Percentiles rank a stretch among this genome's conserved stretches.
Evolutionary conservation across 1,140 invertebrate genomes (phyloP).

Genomic region (Medauroidea extradentata): DNA sequence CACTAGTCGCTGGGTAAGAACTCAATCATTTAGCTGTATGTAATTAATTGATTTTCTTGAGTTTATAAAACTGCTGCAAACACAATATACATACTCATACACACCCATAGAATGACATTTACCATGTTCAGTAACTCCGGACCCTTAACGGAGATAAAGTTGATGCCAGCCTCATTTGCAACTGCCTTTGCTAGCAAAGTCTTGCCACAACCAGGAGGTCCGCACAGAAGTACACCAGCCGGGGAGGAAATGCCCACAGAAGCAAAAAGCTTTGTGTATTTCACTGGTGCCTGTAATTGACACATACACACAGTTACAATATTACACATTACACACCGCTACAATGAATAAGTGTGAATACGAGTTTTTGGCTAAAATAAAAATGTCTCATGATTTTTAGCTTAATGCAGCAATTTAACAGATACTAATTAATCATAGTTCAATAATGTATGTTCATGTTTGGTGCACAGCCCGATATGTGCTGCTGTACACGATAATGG

Average conservation of each 20-base stretch:
- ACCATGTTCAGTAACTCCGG: constrained; percentile 96
- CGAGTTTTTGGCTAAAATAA: too few relatives aligned
- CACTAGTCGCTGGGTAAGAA: too few relatives aligned
- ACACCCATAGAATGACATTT: constrained; percentile 19
- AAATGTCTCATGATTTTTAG: too few relatives aligned
- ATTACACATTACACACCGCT: too few relatives aligned
- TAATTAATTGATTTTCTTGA: background rate
- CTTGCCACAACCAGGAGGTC: constrained; percentile 93
- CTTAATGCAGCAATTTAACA: too few relatives aligned
- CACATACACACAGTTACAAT: background rate
- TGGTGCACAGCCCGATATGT: too few relatives aligned
- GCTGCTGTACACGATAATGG: too few relatives aligned
- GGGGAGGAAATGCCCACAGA: constrained; percentile 71
- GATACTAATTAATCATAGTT: too few relatives aligned
- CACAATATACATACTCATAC: too few relatives aligned
- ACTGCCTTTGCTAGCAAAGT: constrained; percentile 90
- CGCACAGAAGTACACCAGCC: constrained; percentile 86
- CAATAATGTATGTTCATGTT: too few relatives aligned
- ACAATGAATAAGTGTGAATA: too few relatives aligned
- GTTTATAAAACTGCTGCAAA: too few relatives aligned
- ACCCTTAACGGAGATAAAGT: constrained; percentile 96
- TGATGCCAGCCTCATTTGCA: constrained; percentile 93
- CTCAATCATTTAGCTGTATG: background rate
- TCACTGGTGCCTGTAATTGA: constrained; percentile 71
- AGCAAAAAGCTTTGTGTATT: constrained; percentile 74